A percentile compares a stretch with the other conserved stretches of the same genome.
Conservation (phyloP, 2,797 vertebrate species). For the Lithobates sylvaticus region DNA sequence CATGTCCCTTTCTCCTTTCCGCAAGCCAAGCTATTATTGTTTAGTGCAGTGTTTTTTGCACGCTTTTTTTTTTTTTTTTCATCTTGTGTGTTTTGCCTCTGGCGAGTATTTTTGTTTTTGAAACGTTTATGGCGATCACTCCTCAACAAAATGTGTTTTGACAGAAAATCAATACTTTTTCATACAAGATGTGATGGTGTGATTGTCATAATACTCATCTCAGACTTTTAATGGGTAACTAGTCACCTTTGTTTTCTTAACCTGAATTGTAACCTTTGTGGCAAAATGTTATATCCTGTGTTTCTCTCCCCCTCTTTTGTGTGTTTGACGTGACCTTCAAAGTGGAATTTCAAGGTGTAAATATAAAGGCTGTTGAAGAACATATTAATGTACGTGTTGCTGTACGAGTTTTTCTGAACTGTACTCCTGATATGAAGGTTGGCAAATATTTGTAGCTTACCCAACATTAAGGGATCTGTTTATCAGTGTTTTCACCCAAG, state of each 20-base stretch:
- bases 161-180: conserved; percentile 94
- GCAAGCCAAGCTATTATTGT: conserved; percentile 68
- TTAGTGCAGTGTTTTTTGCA: conserved; percentile 68
- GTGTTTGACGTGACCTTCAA: not conserved
- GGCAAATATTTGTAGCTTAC: not conserved
- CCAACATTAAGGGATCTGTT: not conserved
- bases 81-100: conserved; percentile 74
- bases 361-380: not conserved
- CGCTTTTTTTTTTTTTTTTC: conserved; percentile 72
- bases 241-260: conserved; percentile 78
- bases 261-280: conserved; percentile 79
- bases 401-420: not conserved
- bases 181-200: conserved; percentile 84
- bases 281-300: conserved; percentile 60
- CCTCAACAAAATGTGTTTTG: conserved; percentile 86
- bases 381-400: not conserved
- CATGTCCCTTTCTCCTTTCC: conserved; percentile 69
- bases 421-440: not conserved
- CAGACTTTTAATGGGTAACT: conserved; percentile 77
- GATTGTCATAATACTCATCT: conserved; percentile 85
- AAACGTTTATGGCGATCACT: conserved; percentile 74
- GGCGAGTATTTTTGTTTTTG: conserved; percentile 72
- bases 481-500: not conserved
- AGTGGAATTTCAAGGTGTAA: conserved; percentile 18
- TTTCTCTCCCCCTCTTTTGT: conserved; percentile 10